phyloP scores from a whole-genome alignment of 2,113 vertebrate species.

The Pavo muticus region DNA sequence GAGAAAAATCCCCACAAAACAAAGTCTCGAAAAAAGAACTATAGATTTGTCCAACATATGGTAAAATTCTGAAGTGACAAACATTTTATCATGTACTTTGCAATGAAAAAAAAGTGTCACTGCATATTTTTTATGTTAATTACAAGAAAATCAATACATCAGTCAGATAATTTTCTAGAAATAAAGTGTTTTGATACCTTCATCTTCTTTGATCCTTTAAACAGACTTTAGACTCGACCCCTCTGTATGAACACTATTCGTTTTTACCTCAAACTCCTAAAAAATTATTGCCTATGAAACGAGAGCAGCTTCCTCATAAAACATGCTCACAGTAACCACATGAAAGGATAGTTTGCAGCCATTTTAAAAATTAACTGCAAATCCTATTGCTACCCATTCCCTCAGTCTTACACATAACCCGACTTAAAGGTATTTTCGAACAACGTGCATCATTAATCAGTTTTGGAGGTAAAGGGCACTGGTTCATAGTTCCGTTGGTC shows the following conservation, averaged over 20 bases:
- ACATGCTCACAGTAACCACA: neutral
- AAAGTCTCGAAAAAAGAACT: neutral
- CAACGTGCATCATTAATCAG: fast-evolving
- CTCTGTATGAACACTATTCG: neutral
- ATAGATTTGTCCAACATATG: neutral
- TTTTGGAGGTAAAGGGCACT: neutral
- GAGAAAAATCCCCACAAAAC: fast-evolving
- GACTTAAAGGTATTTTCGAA: neutral
- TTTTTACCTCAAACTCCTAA: constrained; percentile 14
- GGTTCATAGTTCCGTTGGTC: neutral
- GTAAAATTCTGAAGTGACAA: neutral
- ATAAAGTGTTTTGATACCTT: neutral
- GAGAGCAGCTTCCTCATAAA: neutral
- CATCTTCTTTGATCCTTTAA: neutral
- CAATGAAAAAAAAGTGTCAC: neutral
- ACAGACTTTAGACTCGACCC: neutral
- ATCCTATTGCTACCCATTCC: neutral
- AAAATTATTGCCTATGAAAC: neutral
- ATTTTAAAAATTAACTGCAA: constrained; percentile 10
- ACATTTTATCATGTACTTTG: neutral
- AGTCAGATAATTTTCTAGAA: constrained; percentile 5
- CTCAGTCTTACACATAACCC: neutral
- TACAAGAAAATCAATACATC: neutral
- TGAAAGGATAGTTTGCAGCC: constrained; percentile 7
- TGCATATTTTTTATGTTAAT: neutral